Percentiles rank a stretch among this genome's conserved stretches.
phyloP scores from a whole-genome alignment of 2,113 vertebrate genomes.

The human region DNA sequence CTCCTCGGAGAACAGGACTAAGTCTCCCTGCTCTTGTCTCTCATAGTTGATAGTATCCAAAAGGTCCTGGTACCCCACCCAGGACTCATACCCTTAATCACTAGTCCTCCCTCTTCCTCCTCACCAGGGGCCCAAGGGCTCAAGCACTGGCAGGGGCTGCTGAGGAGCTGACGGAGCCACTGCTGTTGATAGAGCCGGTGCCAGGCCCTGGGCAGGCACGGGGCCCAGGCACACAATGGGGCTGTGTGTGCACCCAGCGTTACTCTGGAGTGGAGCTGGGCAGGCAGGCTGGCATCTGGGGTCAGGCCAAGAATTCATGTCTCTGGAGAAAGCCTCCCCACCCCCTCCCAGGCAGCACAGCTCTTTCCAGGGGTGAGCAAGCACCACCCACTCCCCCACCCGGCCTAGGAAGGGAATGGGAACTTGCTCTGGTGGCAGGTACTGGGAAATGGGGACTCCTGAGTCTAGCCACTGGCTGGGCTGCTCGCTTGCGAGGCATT shows the following conservation, averaged over 20 bases:
- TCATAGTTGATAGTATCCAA: not conserved
- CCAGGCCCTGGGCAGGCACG: constrained; percentile 57
- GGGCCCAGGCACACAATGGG: constrained; percentile 74
- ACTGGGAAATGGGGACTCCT: not conserved
- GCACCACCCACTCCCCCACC: not conserved
- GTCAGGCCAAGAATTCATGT: constrained; percentile 70
- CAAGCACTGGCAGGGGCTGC: not conserved
- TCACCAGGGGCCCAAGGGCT: not conserved
- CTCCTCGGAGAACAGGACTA: rapidly evolving
- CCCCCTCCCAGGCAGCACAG: not conserved
- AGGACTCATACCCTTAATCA: not conserved
- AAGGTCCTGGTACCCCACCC: not conserved
- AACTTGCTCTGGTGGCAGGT: not conserved
- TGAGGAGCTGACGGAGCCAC: constrained; percentile 16
- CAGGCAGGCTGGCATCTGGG: constrained; percentile 68
- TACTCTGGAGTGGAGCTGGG: constrained; percentile 54
- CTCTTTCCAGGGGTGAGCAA: not conserved
- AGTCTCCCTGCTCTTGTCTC: not conserved
- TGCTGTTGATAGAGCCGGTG: constrained; percentile 42
- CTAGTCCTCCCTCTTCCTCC: not conserved
- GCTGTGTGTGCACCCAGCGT: constrained; percentile 70
- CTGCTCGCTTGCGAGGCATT: not conserved
- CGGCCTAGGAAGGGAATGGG: not conserved
- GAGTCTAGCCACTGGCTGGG: not conserved
- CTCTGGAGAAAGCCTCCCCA: constrained; percentile 51